Conservation (phyloP, 2,113 vertebrate genomes). For the Cichladusa arquata region DNA sequence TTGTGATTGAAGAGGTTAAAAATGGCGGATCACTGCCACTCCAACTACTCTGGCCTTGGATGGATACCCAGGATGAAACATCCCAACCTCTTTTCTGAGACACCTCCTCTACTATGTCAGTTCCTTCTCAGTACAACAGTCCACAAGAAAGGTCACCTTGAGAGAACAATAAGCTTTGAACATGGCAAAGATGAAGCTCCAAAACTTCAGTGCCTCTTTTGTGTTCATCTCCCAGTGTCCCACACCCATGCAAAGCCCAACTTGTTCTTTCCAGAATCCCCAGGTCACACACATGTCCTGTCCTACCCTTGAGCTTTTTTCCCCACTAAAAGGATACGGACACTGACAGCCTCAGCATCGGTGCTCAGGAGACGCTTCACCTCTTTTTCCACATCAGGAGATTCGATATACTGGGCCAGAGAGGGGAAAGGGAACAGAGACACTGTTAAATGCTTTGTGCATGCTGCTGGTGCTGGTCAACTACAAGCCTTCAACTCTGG, state of each 20-base stretch:
- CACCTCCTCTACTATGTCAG: neutral
- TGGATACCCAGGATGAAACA: neutral
- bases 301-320: neutral
- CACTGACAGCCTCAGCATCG: constrained; percentile 89
- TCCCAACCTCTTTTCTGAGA: neutral
- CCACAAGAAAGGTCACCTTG: neutral
- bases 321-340: constrained; percentile 85
- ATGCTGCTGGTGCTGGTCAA: neutral
- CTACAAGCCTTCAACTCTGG: neutral
- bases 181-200: neutral
- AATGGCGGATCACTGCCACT: neutral
- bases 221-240: neutral
- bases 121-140: neutral
- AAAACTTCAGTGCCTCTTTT: neutral
- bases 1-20: neutral
- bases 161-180: neutral
- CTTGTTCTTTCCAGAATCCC: neutral
- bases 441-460: neutral
- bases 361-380: constrained; percentile 91
- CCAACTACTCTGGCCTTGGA: neutral
- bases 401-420: constrained; percentile 81
- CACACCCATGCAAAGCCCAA: neutral
- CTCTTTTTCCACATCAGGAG: constrained; percentile 93
- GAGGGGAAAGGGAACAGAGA: neutral
- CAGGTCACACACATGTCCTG: neutral